Base-by-base conservation (phyloP, 2,113 vertebrate genomes). In the Malurus elegans region DNA sequence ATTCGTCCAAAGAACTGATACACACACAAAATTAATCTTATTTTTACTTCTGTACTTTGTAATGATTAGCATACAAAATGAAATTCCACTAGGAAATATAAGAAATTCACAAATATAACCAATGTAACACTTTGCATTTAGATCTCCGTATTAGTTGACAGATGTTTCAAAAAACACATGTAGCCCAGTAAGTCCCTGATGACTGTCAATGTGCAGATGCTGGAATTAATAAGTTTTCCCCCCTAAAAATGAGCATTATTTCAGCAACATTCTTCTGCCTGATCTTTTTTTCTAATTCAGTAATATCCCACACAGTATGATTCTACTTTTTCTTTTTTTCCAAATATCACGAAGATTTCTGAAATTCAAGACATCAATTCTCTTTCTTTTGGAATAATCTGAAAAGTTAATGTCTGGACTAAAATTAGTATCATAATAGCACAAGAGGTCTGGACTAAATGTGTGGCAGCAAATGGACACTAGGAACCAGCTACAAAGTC, bases 81-180 rank as follows among this genome's bases (percentile, higher is more conserved):
- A 93, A 91, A 69, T 84, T 78, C 80, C 86, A 95, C 71, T 10
- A 36, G 86, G 64, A 94, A 95, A 86, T 86, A 36, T 24, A 86
- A 79, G 74, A 92, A 82, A 92, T 73, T 26, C 69, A 90, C 56
- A 47, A 80, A 90, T 45, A 69, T 66, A 82, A 71, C 65, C 66
- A 90, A 73, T n/a, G 61, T 61, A 91, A 78, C 53, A 48, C 31
- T 90, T 54, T 65, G 53, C 61, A 87, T 94, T 85, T 72, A 86
- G 79, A 93, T 79, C 69, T 90, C 53, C 62, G 51, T 88, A 60
- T 96, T 71, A 93, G 90, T 10, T 86, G 96, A 94, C 95, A 96
- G 97, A 96, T 40, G 34, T 92, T 94, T 86, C 75, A 67, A 85
- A 91, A 93, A 90, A 84, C 61, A 89, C 84, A 82, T 29, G 76